Evolutionary conservation across 2,888 invertebrate species (phyloP).

Genomic region (Ditula angustiorana): DNA sequence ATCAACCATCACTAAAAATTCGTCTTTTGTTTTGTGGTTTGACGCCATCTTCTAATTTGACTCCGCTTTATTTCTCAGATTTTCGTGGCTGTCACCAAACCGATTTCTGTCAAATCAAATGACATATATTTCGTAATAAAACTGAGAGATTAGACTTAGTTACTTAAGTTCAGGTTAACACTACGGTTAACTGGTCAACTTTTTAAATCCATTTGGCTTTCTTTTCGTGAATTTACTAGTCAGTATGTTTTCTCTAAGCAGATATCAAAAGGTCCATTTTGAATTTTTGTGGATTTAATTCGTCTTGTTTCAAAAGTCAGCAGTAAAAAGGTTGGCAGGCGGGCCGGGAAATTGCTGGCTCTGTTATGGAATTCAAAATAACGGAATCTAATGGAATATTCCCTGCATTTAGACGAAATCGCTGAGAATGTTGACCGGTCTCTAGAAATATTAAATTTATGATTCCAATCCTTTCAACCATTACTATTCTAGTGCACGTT

Average conservation of each 20-base stretch:
- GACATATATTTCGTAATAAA: too few relatives aligned
- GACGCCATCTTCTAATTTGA: too few relatives aligned
- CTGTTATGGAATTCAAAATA: constrained; percentile 31
- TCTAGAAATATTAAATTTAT: constrained; percentile 23
- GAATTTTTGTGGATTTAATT: background rate
- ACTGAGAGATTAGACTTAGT: too few relatives aligned
- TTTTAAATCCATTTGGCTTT: too few relatives aligned
- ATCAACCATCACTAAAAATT: too few relatives aligned
- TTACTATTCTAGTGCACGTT: background rate
- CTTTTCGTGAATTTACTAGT: too few relatives aligned
- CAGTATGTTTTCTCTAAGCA: background rate
- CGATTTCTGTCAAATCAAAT: too few relatives aligned
- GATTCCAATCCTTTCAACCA: constrained; percentile 10
- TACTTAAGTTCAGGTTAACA: too few relatives aligned
- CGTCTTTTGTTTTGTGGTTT: too few relatives aligned
- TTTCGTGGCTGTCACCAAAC: too few relatives aligned
- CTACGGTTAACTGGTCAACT: too few relatives aligned
- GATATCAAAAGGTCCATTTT: background rate
- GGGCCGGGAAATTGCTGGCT: constrained; percentile 21
- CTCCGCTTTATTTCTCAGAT: too few relatives aligned
- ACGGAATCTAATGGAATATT: constrained; percentile 20
- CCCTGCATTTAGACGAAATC: constrained; percentile 16
- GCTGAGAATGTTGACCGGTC: constrained; percentile 25
- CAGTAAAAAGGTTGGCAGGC: constrained; percentile 7
- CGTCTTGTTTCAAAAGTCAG: background rate